A percentile compares a stretch with the other conserved stretches of the same genome.
phyloP scores from a whole-genome alignment of 2,797 vertebrate genomes.

The Coregonus suidteri region DNA sequence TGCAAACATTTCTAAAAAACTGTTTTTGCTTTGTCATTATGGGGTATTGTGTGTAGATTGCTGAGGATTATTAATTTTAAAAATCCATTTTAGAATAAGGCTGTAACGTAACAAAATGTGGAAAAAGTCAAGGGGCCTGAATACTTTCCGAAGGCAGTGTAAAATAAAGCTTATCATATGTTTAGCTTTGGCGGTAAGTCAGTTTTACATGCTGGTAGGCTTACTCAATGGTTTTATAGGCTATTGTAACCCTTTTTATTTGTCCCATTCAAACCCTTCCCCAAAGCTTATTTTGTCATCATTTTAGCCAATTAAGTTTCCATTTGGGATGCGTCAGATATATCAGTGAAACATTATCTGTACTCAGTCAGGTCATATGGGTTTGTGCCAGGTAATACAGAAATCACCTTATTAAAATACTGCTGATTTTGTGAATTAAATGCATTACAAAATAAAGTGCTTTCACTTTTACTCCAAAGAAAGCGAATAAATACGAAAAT shows the following conservation, averaged over 20 bases:
- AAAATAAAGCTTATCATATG: not conserved
- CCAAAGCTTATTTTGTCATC: not conserved
- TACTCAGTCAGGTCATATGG: not conserved
- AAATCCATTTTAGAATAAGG: no score
- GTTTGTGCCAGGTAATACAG: not conserved
- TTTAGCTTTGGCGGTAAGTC: slow-evolving; percentile 24
- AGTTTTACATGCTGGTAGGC: slow-evolving; percentile 17
- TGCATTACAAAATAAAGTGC: slow-evolving; percentile 47
- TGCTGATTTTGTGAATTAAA: slow-evolving; percentile 28
- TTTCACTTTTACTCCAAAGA: slow-evolving; percentile 28
- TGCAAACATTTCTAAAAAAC: no score
- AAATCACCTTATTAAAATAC: not conserved
- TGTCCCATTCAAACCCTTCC: no score
- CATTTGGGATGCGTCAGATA: slow-evolving; percentile 16
- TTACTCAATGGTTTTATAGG: not conserved
- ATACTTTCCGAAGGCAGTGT: no score
- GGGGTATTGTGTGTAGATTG: no score
- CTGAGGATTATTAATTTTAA: no score
- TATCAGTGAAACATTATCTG: not conserved
- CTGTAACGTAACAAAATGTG: no score
- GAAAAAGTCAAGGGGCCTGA: no score
- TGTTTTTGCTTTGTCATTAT: no score
- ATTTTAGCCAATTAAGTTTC: slow-evolving; percentile 21
- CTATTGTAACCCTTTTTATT: not conserved
- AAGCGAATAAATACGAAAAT: slow-evolving; percentile 78